Conservation (phyloP, 2,113 vertebrate genomes). For the Illadopsis cleaveri region DNA sequence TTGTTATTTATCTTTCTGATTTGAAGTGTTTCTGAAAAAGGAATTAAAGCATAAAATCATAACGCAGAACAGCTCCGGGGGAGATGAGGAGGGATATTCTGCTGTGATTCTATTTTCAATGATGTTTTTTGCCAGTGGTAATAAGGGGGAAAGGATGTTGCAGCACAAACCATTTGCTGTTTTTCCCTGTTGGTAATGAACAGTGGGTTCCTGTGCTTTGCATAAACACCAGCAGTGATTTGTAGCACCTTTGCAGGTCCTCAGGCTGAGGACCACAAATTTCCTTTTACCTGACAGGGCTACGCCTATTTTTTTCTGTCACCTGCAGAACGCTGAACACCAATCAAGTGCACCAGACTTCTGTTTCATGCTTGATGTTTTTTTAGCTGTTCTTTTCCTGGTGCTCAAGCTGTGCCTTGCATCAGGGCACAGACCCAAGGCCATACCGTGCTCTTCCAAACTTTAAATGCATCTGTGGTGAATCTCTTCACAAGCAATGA, state of each 20-base stretch:
- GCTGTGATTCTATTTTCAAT: background rate
- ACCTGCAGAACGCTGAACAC: background rate
- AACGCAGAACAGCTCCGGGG: background rate
- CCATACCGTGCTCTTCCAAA: background rate
- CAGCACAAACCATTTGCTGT: background rate
- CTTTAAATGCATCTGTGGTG: accelerated
- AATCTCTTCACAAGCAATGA: background rate
- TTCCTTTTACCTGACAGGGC: background rate
- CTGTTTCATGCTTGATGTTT: background rate
- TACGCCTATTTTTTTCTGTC: background rate
- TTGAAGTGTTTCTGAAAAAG: background rate
- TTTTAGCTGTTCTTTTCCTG: background rate
- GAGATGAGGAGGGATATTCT: background rate
- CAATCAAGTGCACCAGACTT: background rate
- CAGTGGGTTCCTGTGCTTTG: background rate
- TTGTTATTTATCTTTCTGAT: constrained; percentile 6
- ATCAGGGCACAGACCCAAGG: accelerated
- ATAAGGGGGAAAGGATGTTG: background rate
- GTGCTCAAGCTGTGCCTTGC: background rate
- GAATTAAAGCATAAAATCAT: background rate
- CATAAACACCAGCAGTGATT: background rate
- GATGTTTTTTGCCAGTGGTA: background rate
- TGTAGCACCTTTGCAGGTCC: background rate
- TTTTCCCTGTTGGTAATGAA: background rate
- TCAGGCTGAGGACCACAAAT: background rate